Evolutionary conservation across 2,797 vertebrate genomes (phyloP).

Genomic region (Sphenopsis melanotis): DNA sequence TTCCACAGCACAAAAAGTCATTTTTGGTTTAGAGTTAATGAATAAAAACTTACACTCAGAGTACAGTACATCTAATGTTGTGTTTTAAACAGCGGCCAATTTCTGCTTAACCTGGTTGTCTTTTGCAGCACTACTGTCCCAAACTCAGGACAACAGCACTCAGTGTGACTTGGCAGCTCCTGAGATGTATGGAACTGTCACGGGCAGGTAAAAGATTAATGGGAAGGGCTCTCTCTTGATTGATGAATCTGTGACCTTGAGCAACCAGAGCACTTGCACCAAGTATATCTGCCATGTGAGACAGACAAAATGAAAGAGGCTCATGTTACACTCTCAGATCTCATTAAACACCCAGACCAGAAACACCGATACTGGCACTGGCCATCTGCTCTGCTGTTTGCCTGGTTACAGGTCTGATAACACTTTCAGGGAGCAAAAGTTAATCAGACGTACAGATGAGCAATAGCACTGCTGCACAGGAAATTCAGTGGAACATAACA

Average conservation of each 20-base stretch:
- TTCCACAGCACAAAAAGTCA: background rate
- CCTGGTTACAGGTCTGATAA: conserved; percentile 53
- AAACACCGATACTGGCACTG: conserved; percentile 37
- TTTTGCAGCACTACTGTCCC: background rate
- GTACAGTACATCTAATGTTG: background rate
- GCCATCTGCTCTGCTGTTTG: conserved; percentile 56
- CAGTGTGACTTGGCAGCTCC: background rate
- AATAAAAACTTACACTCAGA: background rate
- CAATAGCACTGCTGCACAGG: conserved; percentile 46
- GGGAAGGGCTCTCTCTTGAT: conserved; percentile 16
- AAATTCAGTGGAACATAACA: conserved; percentile 29
- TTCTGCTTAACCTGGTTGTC: background rate
- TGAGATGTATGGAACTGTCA: background rate
- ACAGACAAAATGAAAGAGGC: conserved; percentile 45
- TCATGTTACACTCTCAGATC: conserved; percentile 59
- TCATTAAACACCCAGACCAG: conserved; percentile 47
- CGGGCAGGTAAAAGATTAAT: conserved; percentile 39
- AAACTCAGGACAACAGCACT: background rate
- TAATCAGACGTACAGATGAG: conserved; percentile 27
- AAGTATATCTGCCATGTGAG: conserved; percentile 32
- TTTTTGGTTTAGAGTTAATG: background rate
- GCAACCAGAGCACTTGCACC: conserved; percentile 25
- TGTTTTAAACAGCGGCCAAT: background rate
- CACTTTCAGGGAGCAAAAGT: conserved; percentile 41
- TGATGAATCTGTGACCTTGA: conserved; percentile 61